Base-by-base conservation (phyloP, 2,797 vertebrate genomes). In the Loris lydekkerianus region DNA sequence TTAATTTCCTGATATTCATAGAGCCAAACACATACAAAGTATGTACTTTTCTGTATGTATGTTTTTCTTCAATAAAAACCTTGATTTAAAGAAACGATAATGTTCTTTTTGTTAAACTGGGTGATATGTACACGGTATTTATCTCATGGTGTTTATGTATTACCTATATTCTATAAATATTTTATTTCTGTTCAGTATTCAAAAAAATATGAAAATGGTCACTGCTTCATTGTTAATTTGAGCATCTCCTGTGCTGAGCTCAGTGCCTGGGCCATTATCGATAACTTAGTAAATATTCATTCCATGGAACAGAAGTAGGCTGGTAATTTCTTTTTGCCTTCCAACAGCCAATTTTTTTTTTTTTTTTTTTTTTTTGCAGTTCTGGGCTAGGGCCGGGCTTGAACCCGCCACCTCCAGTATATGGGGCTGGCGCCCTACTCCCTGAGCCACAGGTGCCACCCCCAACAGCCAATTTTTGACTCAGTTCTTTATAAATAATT, bases 71-170 rank as follows among this genome's bases (percentile, higher is more conserved):
- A 95, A 58, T 91, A 70, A 94, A 94, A 81, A 76, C 18, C 18
- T 89, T 89, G 69, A 92, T 49, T 94, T 96, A 95, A 95, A 77
- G 65, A 87, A 92, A 81, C 78, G 25, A 11, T 76, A 63, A 67
- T 83, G 31, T 82, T 85, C 43, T 93, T 96, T 92, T 88, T 70
- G 43, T 90, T 86, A 91, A 93, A 86, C 17, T 72, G 63, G 46
- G 46, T 91, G n/a, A 34, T 70, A 69, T 34, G 5, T 40, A 67
- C 10, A 23, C 77, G 60, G 27, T 82, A 4, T 87, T 92, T 69
- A 25, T 83, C 86, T 92, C 27, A 43, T 53, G 61, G n/a, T 78
- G 5, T 65, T 73, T 63, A 61, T 84, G 53, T 49, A 37, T 80
- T 86, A 53, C 0, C 7, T 56, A 31, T 92, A n/a, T 83, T 76